Evolutionary conservation across 2,113 vertebrate genomes (phyloP), one percentile per base, ranked within the genome.

Genomic region (Tiliqua scincoides): DNA sequence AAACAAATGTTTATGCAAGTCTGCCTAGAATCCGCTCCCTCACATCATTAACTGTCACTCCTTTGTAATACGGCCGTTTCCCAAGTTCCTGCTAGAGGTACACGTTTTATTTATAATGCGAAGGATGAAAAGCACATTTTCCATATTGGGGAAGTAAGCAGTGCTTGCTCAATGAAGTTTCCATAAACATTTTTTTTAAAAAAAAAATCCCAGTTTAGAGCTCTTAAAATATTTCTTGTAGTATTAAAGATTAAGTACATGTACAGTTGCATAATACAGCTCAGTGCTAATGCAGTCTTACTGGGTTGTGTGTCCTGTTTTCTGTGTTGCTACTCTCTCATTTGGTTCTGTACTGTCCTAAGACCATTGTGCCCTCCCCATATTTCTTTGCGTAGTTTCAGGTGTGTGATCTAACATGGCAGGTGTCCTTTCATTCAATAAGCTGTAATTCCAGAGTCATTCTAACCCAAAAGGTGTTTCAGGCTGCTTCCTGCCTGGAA

Each of bases 1-100:
- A 82, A 71, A 72, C 67, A 71, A 83, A 83, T 83, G 52, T 61
- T 83, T 83, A 59, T 72, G 32, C 37, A 59, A 59, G 80, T 32
- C 67, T 71, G 20, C 27, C 52, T 71, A 3, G 48, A 82, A 70
- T 61, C 32, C 21, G 23, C 18, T 74, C 35, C 59, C 27, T 43
- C 70, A 72, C 52, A 37, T 72, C 54, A 52, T 68, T 81, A 72
- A 72, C 68, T 72, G 35, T 40, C 68, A 40, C 17, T 61, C 52
- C 17, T 73, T 83, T 61, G 68, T 54, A 62, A 73, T 59, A 25
- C 68, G 62, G 32, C 35, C 9, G 2, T 73, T 83, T 71, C 67
- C 32, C 20, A 54, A 37, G 32, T 57, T 83, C 52, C 52, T 8
- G 59, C 59, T 14, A 30, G 65, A 70, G n/a, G 79, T 40, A 35